phyloP scores from a whole-genome alignment of 2,797 vertebrate species.

The Glyptemys insculpta region DNA sequence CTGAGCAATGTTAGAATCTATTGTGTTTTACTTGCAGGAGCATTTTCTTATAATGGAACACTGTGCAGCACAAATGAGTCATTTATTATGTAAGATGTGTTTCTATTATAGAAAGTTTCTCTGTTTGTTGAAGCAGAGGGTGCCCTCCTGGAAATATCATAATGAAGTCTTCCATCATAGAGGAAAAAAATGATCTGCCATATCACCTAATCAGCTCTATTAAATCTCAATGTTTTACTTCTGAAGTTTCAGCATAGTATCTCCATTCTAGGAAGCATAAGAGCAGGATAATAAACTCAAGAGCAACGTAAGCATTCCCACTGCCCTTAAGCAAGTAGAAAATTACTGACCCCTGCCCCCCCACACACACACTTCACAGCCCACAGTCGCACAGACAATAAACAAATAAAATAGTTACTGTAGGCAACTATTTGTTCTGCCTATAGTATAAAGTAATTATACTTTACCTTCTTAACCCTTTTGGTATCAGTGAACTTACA shows the following conservation, averaged over 20 bases:
- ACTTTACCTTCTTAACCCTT: constrained; percentile 56
- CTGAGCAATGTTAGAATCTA: constrained; percentile 64
- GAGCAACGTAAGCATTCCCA: background rate
- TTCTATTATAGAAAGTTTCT: constrained; percentile 38
- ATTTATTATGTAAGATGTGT: constrained; percentile 28
- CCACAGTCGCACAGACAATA: constrained; percentile 26
- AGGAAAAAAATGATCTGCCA: constrained; percentile 51
- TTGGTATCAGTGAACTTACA: background rate
- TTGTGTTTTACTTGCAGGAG: constrained; percentile 67
- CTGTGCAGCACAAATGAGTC: constrained; percentile 62
- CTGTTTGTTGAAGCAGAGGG: constrained; percentile 13
- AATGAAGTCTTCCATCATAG: constrained; percentile 28
- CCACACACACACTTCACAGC: background rate
- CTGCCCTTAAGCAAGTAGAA: constrained; percentile 22
- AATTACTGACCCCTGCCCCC: background rate
- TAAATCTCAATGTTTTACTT: constrained; percentile 49
- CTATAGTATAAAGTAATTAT: constrained; percentile 30
- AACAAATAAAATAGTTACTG: constrained; percentile 45
- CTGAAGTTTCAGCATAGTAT: constrained; percentile 42
- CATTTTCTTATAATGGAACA: constrained; percentile 71
- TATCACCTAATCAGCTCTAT: constrained; percentile 43
- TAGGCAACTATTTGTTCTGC: constrained; percentile 67
- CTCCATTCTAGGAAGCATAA: background rate
- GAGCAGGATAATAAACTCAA: background rate
- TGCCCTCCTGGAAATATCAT: constrained; percentile 42